Percentiles rank a stretch among this genome's conserved stretches.
These are phyloP conservation scores for Ariolimax columbianus DNA, from an alignment of 2,888 invertebrate species.

Conservation along the genomic window DNA sequence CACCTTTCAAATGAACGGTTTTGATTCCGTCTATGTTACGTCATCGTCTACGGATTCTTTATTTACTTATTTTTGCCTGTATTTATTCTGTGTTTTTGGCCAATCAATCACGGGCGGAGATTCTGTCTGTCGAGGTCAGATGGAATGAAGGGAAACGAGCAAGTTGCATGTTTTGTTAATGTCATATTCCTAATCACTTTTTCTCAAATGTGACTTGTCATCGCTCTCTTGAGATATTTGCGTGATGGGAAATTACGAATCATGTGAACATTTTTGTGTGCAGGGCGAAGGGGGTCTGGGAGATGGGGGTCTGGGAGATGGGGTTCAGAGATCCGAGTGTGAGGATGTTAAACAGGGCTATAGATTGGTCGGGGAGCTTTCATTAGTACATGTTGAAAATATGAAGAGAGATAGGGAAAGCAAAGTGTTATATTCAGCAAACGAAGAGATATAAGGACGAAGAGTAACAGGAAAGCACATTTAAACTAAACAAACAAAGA, in stretches of 20 bases:
- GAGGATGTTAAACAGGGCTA: not conserved
- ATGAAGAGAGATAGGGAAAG: too few species aligned
- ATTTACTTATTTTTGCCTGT: not conserved
- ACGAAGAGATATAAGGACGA: too few species aligned
- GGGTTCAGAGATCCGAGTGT: not conserved
- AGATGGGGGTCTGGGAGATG: not conserved
- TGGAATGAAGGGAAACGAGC: not conserved
- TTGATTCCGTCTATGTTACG: not conserved
- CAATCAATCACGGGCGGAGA: conserved; percentile 2
- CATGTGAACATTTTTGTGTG: not conserved
- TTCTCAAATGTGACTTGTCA: conserved; percentile 8
- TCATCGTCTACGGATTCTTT: not conserved
- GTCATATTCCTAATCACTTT: conserved; percentile 11
- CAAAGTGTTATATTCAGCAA: too few species aligned
- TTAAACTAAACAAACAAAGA: too few species aligned
- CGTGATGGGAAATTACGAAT: conserved; percentile 16
- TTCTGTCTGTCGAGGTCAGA: not conserved
- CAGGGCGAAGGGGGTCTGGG: not conserved
- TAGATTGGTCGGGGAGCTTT: too few species aligned
- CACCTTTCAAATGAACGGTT: not conserved
- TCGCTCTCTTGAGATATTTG: conserved; percentile 14
- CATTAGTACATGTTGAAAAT: too few species aligned
- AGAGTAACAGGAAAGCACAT: too few species aligned
- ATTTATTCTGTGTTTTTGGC: not conserved
- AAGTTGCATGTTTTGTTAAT: conserved; percentile 9